These are phyloP conservation scores for Erinaceus europaeus DNA, from an alignment of 2,113 vertebrate species.

Conservation along the genomic window DNA sequence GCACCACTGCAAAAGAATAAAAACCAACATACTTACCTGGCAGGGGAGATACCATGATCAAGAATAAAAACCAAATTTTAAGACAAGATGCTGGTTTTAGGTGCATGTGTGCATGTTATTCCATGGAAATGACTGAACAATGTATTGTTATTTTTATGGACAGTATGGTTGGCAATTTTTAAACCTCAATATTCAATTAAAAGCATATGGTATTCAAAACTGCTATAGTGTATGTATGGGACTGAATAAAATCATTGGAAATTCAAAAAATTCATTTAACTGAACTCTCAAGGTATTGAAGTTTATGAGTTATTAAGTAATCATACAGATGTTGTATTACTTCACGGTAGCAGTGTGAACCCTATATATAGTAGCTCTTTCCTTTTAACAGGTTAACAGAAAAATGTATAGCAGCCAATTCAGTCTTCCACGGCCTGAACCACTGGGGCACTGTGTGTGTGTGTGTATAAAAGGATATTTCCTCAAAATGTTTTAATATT, in stretches of 20 bases:
- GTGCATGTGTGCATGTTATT: background rate
- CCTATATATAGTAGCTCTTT: constrained; percentile 54
- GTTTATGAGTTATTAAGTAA: constrained; percentile 21
- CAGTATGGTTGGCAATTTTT: constrained; percentile 58
- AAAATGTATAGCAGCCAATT: constrained; percentile 39
- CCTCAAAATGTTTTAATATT: constrained; percentile 65
- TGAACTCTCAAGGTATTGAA: constrained; percentile 32
- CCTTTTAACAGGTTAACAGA: constrained; percentile 42
- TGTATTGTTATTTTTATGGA: background rate
- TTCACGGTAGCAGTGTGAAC: constrained; percentile 41
- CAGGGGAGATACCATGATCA: no score
- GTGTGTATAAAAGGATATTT: constrained; percentile 42
- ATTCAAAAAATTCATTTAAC: constrained; percentile 31
- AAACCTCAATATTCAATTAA: constrained; percentile 66
- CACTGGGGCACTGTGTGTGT: background rate
- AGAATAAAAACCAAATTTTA: constrained; percentile 58
- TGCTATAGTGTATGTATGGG: constrained; percentile 52
- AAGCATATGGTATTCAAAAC: constrained; percentile 63
- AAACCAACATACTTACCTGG: no score
- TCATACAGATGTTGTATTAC: background rate
- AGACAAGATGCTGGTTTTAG: background rate
- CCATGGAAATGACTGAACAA: background rate
- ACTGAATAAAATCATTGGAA: constrained; percentile 55
- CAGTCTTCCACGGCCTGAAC: constrained; percentile 41
- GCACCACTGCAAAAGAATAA: constrained; percentile 28